These are phyloP conservation scores for Crocidura indochinensis DNA, from an alignment of 2,797 vertebrate species.

Conservation along the genomic window DNA sequence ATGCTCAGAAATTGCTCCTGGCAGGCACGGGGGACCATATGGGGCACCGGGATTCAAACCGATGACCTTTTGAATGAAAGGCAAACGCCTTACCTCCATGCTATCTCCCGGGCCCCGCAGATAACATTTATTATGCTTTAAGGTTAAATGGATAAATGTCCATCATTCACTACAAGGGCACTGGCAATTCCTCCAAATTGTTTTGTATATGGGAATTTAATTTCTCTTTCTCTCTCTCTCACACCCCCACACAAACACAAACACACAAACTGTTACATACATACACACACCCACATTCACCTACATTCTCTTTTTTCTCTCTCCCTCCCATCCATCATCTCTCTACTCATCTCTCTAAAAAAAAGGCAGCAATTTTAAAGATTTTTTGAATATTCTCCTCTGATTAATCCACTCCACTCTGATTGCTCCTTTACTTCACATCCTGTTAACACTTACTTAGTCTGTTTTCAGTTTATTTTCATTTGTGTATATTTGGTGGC, in stretches of 20 bases:
- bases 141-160: neutral
- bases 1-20: too few species aligned
- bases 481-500: constrained; percentile 78
- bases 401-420: constrained; percentile 82
- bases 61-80: too few species aligned
- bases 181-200: neutral
- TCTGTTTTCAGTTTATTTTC: constrained; percentile 85
- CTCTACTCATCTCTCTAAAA: neutral
- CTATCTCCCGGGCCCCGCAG: too few species aligned
- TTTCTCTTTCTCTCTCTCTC: neutral
- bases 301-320: too few species aligned
- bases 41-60: too few species aligned
- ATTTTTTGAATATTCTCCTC: constrained; percentile 78
- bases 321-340: too few species aligned
- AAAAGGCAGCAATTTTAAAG: constrained; percentile 73
- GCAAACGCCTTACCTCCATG: too few species aligned
- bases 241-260: too few species aligned
- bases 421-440: constrained; percentile 78
- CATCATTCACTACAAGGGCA: neutral
- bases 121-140: neutral
- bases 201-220: neutral
- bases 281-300: too few species aligned
- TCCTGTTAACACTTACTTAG: constrained; percentile 82
- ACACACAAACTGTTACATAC: too few species aligned
- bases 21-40: too few species aligned